phyloP scores from a whole-genome alignment of 2,797 vertebrate species.

The Nyctibius grandis region DNA sequence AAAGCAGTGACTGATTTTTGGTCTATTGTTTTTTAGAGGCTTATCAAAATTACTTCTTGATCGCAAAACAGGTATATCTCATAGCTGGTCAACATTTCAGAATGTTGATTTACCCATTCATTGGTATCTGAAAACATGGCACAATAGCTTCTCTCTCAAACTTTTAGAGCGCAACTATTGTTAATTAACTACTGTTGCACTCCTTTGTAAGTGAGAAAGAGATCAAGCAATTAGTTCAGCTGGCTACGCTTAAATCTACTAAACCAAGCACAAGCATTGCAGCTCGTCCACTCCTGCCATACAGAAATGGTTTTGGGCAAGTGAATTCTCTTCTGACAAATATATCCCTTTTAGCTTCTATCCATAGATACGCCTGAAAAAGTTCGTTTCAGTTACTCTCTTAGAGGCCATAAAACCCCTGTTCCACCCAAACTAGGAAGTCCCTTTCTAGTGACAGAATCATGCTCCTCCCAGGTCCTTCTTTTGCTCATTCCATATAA shows the following conservation, averaged over 20 bases:
- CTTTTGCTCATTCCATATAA: neutral
- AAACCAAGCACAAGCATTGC: neutral
- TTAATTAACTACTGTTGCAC: neutral
- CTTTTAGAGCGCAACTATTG: neutral
- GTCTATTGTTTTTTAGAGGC: neutral
- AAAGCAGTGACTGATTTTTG: neutral
- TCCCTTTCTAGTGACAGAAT: neutral
- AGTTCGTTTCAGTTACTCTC: neutral
- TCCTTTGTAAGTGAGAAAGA: neutral
- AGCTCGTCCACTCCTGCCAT: neutral
- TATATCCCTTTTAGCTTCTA: neutral
- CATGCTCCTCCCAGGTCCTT: neutral
- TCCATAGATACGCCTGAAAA: neutral
- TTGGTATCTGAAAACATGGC: neutral
- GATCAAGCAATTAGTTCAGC: neutral
- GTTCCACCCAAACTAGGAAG: neutral
- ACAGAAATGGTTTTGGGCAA: neutral
- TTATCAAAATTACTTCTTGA: neutral
- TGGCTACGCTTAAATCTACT: neutral
- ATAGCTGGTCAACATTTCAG: neutral
- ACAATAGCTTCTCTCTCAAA: neutral
- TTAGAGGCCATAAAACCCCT: neutral
- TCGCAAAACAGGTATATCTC: neutral
- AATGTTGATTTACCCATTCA: neutral
- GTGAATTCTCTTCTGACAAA: neutral